phyloP scores from a whole-genome alignment of 2,797 vertebrate species.

The Danio tinwini region DNA sequence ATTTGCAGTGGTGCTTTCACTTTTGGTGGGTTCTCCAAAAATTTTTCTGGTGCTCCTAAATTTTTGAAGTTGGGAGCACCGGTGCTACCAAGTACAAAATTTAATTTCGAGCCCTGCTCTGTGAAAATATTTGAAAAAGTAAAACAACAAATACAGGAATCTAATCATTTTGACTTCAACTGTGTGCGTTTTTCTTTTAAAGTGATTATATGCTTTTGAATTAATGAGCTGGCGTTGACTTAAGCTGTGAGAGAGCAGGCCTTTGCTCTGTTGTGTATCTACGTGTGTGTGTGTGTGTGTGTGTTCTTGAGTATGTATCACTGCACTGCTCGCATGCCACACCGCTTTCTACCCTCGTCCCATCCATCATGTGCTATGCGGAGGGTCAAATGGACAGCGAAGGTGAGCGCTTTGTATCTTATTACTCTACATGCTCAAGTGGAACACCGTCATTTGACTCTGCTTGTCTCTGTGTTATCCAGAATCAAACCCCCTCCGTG shows the following conservation, averaged over 20 bases:
- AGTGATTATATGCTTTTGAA: slow-evolving; percentile 9
- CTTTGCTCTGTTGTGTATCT: slow-evolving; percentile 14
- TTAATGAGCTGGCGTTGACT: not conserved
- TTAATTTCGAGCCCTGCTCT: too few relatives aligned
- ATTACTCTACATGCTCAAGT: slow-evolving; percentile 44
- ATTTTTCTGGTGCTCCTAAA: too few relatives aligned
- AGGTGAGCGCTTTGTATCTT: slow-evolving; percentile 45
- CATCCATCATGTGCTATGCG: slow-evolving; percentile 46
- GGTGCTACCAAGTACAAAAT: too few relatives aligned
- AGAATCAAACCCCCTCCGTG: slow-evolving; percentile 17
- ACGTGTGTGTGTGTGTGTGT: not conserved
- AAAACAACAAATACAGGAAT: too few relatives aligned
- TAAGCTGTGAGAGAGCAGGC: not conserved
- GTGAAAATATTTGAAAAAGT: too few relatives aligned
- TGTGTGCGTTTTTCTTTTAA: not conserved
- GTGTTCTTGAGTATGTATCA: slow-evolving; percentile 27
- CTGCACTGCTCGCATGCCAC: slow-evolving; percentile 25
- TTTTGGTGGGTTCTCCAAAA: too few relatives aligned
- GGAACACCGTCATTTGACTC: slow-evolving; percentile 55
- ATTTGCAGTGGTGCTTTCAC: too few relatives aligned
- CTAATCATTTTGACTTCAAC: too few relatives aligned
- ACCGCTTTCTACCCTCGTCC: slow-evolving; percentile 12
- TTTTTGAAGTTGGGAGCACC: too few relatives aligned
- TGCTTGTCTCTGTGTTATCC: not conserved
- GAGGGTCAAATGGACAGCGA: slow-evolving; percentile 33